A percentile compares a stretch with the other conserved stretches of the same genome.
Evolutionary conservation across 2,797 vertebrate species (phyloP).

Genomic region (Enteromius trimaculatus): DNA sequence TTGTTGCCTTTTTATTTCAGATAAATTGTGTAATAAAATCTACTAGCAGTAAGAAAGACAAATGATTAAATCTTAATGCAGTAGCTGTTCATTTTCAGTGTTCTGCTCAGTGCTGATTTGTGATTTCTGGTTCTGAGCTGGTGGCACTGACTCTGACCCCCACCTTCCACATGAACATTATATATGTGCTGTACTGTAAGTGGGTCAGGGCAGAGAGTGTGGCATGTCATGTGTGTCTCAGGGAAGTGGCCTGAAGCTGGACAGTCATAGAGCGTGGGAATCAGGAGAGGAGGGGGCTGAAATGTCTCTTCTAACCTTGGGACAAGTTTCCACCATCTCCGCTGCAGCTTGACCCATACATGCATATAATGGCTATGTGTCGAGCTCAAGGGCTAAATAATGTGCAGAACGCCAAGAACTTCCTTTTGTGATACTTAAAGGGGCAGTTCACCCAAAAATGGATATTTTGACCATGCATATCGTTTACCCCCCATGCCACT

Average conservation of each 20-base stretch:
- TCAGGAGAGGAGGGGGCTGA: slow-evolving; percentile 26
- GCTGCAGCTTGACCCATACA: slow-evolving; percentile 33
- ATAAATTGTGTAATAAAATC: not conserved
- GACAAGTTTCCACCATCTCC: slow-evolving; percentile 44
- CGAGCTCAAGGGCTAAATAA: not conserved
- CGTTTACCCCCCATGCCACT: not conserved
- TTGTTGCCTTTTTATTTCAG: not conserved
- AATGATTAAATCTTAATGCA: not conserved
- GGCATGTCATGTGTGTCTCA: slow-evolving; percentile 2
- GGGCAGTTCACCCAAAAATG: not conserved
- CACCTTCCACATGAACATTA: slow-evolving; percentile 11
- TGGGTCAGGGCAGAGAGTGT: slow-evolving; percentile 27
- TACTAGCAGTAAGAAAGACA: not conserved
- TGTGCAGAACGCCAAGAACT: not conserved
- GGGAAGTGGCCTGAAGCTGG: slow-evolving; percentile 15
- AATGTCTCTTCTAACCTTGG: slow-evolving; percentile 56
- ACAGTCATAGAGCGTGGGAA: slow-evolving; percentile 39
- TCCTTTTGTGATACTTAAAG: not conserved
- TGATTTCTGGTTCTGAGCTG: not conserved
- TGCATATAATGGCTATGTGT: slow-evolving; percentile 26
- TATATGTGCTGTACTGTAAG: slow-evolving; percentile 36
- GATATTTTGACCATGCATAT: not conserved
- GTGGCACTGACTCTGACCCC: slow-evolving; percentile 1
- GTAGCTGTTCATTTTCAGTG: not conserved
- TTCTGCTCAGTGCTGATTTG: slow-evolving; percentile 2